phyloP scores from a whole-genome alignment of 2,797 vertebrate species.

The Linurgus olivaceus region DNA sequence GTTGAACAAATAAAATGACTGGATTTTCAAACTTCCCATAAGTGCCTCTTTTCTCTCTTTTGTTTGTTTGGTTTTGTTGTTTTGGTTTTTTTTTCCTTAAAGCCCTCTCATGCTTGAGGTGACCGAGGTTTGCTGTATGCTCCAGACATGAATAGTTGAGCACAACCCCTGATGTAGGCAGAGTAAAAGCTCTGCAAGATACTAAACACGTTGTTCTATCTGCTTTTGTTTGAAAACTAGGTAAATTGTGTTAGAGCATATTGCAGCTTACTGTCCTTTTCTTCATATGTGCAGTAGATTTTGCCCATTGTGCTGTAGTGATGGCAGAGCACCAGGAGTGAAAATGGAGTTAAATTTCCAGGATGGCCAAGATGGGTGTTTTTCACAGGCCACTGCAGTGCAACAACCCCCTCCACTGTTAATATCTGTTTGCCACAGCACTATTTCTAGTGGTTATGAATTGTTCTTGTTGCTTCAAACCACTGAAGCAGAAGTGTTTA shows the following conservation, averaged over 20 bases:
- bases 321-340: not conserved
- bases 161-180: not conserved
- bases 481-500: not conserved
- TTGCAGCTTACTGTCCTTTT: not conserved
- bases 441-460: not conserved
- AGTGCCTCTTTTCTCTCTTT: not conserved
- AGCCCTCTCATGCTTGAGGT: not conserved
- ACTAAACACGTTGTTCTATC: fast-evolving
- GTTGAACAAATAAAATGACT: not conserved
- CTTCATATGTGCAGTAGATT: not conserved
- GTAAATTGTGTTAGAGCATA: not conserved
- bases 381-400: not conserved
- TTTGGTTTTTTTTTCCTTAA: fast-evolving
- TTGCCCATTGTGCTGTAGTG: not conserved
- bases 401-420: not conserved
- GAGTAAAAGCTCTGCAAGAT: not conserved
- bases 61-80: fast-evolving
- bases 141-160: not conserved
- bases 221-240: not conserved
- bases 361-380: not conserved
- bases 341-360: not conserved
- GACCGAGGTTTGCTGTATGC: not conserved
- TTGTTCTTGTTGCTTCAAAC: conserved; percentile 13
- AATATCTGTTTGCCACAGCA: not conserved
- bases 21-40: not conserved